Evolutionary conservation across 2,888 invertebrate species (phyloP).

Genomic region (Tholera decimalis): DNA sequence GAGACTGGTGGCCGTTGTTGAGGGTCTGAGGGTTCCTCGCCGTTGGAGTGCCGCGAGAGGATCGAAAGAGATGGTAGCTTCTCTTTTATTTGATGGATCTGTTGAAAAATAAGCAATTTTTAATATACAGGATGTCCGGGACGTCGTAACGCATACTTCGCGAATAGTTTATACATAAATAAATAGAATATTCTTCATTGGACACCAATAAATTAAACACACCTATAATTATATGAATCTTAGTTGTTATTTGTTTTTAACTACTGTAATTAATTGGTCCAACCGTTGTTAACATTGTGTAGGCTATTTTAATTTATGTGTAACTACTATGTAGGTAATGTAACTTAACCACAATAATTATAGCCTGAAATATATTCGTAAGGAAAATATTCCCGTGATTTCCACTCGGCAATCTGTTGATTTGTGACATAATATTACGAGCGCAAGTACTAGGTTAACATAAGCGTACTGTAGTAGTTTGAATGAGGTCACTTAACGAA

Average conservation of each 20-base stretch:
- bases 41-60: slow-evolving; percentile 77
- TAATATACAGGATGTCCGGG: too few species aligned
- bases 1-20: slow-evolving; percentile 70
- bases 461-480: slow-evolving; percentile 1
- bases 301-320: too few species aligned
- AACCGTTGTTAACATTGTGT: too few species aligned
- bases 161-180: too few species aligned
- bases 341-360: not conserved
- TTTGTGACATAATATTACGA: slow-evolving; percentile 3
- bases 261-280: too few species aligned
- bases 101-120: slow-evolving; percentile 34
- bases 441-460: slow-evolving; percentile 29
- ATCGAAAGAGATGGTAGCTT: slow-evolving; percentile 81
- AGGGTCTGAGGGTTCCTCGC: slow-evolving; percentile 52
- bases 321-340: not conserved
- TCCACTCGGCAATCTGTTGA: slow-evolving; percentile 2
- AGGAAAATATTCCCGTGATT: not conserved
- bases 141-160: too few species aligned
- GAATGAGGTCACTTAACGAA: slow-evolving; percentile 16
- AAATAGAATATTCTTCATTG: too few species aligned
- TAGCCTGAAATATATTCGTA: not conserved
- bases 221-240: too few species aligned
- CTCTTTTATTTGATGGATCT: slow-evolving; percentile 84
- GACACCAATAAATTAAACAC: too few species aligned
- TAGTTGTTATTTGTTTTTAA: too few species aligned